Percentiles rank a stretch among this genome's conserved stretches.
phyloP scores from a whole-genome alignment of 2,888 invertebrate genomes.

The Cephus pulcher region DNA sequence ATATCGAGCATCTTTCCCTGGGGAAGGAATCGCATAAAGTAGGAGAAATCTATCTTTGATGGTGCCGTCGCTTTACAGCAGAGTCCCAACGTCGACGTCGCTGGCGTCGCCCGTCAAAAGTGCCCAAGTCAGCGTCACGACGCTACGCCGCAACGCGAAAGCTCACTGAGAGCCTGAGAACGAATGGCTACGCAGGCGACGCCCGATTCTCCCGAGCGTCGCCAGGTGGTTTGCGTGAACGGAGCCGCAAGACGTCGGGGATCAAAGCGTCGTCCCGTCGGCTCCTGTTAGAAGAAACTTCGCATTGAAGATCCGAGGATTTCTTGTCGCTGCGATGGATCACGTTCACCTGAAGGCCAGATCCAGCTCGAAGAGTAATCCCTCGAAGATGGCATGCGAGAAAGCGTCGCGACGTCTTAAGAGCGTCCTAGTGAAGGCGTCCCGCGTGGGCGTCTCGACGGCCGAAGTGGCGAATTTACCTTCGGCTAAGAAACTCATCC shows the following conservation, averaged over 20 bases:
- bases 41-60: slow-evolving; percentile 19
- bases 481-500: slow-evolving; percentile 56
- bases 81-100: not conserved
- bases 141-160: too few relatives aligned
- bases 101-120: not conserved
- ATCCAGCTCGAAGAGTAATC: slow-evolving; percentile 47
- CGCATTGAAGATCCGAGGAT: too few relatives aligned
- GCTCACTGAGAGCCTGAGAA: too few relatives aligned
- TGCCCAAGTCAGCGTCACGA: not conserved
- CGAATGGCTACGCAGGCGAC: too few relatives aligned
- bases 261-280: too few relatives aligned
- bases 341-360: slow-evolving; percentile 56
- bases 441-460: slow-evolving; percentile 55
- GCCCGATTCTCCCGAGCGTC: too few relatives aligned
- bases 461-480: slow-evolving; percentile 55
- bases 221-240: too few relatives aligned
- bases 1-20: slow-evolving; percentile 11
- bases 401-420: slow-evolving; percentile 57
- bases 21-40: not conserved
- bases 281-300: too few relatives aligned
- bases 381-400: slow-evolving; percentile 61
- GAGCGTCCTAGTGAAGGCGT: slow-evolving; percentile 57
- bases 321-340: slow-evolving; percentile 39
- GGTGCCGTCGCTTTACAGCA: not conserved
- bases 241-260: too few relatives aligned